A percentile compares a stretch with the other conserved stretches of the same genome.
Conservation (phyloP, 2,797 vertebrate species). For the Leuciscus waleckii region DNA sequence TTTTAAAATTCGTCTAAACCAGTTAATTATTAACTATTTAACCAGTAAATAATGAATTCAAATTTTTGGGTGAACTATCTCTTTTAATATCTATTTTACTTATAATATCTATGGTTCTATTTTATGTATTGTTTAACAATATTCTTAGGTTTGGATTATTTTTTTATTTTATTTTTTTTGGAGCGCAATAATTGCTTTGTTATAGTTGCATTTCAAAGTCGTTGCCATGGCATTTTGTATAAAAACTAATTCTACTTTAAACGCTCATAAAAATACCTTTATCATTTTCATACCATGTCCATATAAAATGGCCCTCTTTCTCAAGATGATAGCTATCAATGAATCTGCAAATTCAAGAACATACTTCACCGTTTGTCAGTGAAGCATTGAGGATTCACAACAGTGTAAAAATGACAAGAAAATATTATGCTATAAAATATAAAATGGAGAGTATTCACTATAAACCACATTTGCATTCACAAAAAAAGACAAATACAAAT, state of each 20-base stretch:
- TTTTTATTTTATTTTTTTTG: not conserved
- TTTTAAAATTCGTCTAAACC: not conserved
- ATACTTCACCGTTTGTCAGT: constrained; percentile 87
- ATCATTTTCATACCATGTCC: constrained; percentile 88
- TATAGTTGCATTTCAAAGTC: constrained; percentile 47
- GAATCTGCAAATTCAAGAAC: constrained; percentile 88
- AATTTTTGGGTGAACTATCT: not conserved
- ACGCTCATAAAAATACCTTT: constrained; percentile 84
- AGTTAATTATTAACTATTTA: no score
- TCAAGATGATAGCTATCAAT: constrained; percentile 88
- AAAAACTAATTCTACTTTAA: constrained; percentile 78
- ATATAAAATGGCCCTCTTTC: constrained; percentile 87
- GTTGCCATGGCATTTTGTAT: constrained; percentile 86
- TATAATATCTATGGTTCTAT: not conserved
- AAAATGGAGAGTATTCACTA: constrained; percentile 29
- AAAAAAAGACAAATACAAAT: constrained; percentile 60
- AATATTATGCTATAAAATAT: constrained; percentile 58
- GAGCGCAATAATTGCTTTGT: not conserved
- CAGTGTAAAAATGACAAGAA: constrained; percentile 66
- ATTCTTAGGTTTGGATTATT: constrained; percentile 44
- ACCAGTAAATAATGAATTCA: not conserved
- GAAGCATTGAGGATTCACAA: constrained; percentile 75
- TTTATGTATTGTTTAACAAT: constrained; percentile 51
- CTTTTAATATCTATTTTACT: not conserved
- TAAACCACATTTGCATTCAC: constrained; percentile 35